A percentile compares a stretch with the other conserved stretches of the same genome.
Conservation (phyloP, 1,140 invertebrate genomes). For the Myzus persicae region DNA sequence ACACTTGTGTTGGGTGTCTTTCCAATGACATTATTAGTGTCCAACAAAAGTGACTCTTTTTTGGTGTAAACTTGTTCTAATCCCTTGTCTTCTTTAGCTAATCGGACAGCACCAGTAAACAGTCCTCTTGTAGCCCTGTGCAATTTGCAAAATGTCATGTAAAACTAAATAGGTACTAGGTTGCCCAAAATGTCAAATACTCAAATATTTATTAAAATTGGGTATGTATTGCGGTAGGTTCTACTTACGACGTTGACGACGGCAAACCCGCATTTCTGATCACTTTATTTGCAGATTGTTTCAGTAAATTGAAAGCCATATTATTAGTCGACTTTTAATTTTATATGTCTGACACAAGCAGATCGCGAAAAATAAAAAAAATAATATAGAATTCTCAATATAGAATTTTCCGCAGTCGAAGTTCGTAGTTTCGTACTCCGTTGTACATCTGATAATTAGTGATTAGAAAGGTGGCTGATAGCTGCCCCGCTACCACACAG, state of each 20-base stretch:
- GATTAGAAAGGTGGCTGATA: neutral
- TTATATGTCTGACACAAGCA: neutral
- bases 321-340: neutral
- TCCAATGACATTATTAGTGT: constrained; percentile 8
- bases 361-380: neutral
- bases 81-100: neutral
- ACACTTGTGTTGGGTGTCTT: neutral
- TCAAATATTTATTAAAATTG: neutral
- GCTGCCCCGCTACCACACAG: neutral
- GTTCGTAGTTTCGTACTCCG: neutral
- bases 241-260: constrained; percentile 15
- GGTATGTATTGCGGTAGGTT: neutral
- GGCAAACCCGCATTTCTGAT: neutral
- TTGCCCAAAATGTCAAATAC: neutral
- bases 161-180: neutral
- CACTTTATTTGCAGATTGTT: neutral
- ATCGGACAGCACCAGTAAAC: neutral
- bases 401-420: neutral
- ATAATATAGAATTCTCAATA: neutral
- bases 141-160: neutral
- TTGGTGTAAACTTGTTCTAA: neutral
- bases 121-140: neutral
- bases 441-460: neutral
- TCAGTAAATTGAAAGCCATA: constrained; percentile 24
- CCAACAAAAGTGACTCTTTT: neutral